Conservation (phyloP, 2,797 vertebrate genomes). For the Labroides dimidiatus region DNA sequence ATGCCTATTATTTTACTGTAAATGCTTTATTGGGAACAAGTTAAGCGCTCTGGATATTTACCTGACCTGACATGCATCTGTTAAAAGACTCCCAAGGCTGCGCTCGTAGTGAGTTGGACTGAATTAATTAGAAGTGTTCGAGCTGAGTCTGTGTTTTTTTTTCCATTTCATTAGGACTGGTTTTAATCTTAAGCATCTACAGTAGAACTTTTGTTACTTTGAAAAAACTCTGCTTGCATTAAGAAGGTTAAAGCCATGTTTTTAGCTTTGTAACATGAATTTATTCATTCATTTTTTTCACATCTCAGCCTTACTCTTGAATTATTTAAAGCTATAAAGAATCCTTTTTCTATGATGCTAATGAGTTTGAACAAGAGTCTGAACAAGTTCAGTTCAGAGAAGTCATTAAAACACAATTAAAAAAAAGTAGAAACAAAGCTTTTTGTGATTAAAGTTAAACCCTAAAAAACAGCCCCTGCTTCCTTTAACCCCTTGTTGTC, state of each 20-base stretch:
- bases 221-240: background rate
- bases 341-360: no score
- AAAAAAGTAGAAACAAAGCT: no score
- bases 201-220: background rate
- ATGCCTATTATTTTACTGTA: no score
- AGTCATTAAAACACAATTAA: no score
- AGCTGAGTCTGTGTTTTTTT: background rate
- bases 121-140: background rate
- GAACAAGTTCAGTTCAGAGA: no score
- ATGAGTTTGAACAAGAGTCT: no score
- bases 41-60: background rate
- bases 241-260: background rate
- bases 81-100: background rate
- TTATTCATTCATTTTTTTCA: background rate
- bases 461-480: background rate
- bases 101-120: background rate
- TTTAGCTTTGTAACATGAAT: background rate
- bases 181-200: background rate
- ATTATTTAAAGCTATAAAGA: no score
- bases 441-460: no score
- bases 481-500: conserved; percentile 66
- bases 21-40: no score
- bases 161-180: background rate
- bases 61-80: background rate
- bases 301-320: no score